Percentiles rank a stretch among this genome's conserved stretches.
Evolutionary conservation across 2,888 invertebrate species (phyloP).

Genomic region (Drosophila leonis): DNA sequence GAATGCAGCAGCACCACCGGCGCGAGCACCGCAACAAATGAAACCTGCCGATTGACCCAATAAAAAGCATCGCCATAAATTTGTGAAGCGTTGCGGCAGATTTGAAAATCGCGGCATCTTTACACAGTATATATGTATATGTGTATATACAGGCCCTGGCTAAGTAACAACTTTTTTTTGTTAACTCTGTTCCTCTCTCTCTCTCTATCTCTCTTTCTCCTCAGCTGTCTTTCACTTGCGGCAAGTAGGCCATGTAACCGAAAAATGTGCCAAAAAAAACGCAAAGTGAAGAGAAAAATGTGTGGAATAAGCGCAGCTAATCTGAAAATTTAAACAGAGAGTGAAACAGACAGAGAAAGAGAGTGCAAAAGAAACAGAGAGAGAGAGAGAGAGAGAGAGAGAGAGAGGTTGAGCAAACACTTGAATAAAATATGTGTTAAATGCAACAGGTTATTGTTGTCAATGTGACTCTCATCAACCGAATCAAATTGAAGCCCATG

Average conservation of each 20-base stretch:
- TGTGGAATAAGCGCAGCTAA: constrained; percentile 65
- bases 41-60: constrained; percentile 78
- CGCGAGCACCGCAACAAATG: constrained; percentile 34
- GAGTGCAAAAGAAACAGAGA: not conserved
- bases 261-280: constrained; percentile 75
- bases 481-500: constrained; percentile 34
- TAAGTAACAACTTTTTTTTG: constrained; percentile 46
- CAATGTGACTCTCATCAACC: constrained; percentile 44
- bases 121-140: constrained; percentile 4
- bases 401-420: not conserved
- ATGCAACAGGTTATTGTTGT: constrained; percentile 54
- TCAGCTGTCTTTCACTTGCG: constrained; percentile 27
- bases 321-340: constrained; percentile 67
- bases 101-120: constrained; percentile 53
- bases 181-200: not conserved
- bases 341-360: not conserved
- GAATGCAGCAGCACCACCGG: constrained; percentile 44
- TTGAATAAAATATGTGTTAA: constrained; percentile 32
- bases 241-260: constrained; percentile 74
- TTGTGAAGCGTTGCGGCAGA: constrained; percentile 44
- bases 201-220: constrained; percentile 8
- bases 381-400: constrained; percentile 2
- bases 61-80: constrained; percentile 71
- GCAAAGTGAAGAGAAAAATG: constrained; percentile 37
- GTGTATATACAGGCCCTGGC: constrained; percentile 34